These are phyloP conservation scores for Philhelius pedissequus DNA, from an alignment of 2,888 invertebrate genomes.

Conservation along the genomic window DNA sequence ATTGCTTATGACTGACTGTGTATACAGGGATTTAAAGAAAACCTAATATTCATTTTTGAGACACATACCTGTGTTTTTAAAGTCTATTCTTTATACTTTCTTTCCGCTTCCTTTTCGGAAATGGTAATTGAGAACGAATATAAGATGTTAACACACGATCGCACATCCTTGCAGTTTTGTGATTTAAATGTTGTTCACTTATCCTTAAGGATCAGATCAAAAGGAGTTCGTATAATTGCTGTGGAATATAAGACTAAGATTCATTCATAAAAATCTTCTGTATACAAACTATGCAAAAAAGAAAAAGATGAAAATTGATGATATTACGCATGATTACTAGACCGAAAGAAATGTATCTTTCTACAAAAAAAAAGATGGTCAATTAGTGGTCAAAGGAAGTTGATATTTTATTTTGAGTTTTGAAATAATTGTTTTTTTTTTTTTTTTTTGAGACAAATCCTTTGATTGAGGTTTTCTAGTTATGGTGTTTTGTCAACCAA, in stretches of 20 bases:
- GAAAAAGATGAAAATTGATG: conserved; percentile 14
- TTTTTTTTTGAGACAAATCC: background rate
- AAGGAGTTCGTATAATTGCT: conserved; percentile 41
- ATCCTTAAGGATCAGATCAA: conserved; percentile 24
- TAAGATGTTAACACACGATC: conserved; percentile 56
- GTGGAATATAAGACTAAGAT: conserved; percentile 47
- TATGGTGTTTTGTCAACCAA: conserved; percentile 20
- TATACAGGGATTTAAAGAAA: background rate
- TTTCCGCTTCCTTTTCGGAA: conserved; percentile 54
- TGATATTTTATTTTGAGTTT: conserved; percentile 36
- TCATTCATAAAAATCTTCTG: conserved; percentile 44
- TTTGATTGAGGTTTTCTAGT: conserved; percentile 50
- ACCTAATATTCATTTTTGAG: background rate
- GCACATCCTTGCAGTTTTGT: conserved; percentile 52
- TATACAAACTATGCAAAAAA: background rate
- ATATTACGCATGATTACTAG: conserved; percentile 61
- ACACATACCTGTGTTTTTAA: background rate
- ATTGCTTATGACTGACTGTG: background rate
- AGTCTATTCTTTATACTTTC: background rate
- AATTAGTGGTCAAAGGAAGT: conserved; percentile 60
- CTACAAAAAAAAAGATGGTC: conserved; percentile 25
- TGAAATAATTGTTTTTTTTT: background rate
- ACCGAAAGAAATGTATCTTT: conserved; percentile 41
- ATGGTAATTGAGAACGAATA: conserved; percentile 56
- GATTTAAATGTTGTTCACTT: conserved; percentile 62